Evolutionary conservation across 2,888 invertebrate genomes (phyloP).

Genomic region (Slavum lentiscoides): DNA sequence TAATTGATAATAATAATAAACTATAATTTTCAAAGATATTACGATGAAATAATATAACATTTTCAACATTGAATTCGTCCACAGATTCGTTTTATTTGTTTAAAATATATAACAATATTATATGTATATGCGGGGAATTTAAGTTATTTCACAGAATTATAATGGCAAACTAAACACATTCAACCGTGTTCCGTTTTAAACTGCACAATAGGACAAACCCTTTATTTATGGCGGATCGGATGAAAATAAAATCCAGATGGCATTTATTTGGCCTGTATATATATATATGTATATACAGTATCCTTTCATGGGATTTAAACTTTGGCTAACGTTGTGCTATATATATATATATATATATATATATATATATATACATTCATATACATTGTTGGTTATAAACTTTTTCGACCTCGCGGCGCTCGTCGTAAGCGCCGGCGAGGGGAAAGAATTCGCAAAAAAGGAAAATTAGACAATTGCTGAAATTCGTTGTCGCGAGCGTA

Average conservation of each 20-base stretch:
- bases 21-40: too few species aligned
- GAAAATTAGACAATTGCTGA: background rate
- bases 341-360: too few species aligned
- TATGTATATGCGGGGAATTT: background rate
- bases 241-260: background rate
- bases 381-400: background rate
- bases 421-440: background rate
- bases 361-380: too few species aligned
- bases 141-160: background rate
- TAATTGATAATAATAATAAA: too few species aligned
- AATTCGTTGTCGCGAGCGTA: background rate
- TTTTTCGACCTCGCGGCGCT: background rate
- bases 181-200: background rate
- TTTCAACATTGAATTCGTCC: too few species aligned
- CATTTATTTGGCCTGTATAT: background rate
- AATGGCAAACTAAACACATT: background rate
- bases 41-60: too few species aligned
- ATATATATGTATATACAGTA: background rate
- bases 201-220: background rate
- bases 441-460: background rate
- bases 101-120: background rate
- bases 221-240: constrained; percentile 1
- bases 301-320: background rate
- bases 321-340: background rate
- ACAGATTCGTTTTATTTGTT: background rate